Percentiles rank a stretch among this genome's conserved stretches.
These are phyloP conservation scores for Macaca mulatta DNA, from an alignment of 2,113 vertebrate genomes.

Conservation along the genomic window DNA sequence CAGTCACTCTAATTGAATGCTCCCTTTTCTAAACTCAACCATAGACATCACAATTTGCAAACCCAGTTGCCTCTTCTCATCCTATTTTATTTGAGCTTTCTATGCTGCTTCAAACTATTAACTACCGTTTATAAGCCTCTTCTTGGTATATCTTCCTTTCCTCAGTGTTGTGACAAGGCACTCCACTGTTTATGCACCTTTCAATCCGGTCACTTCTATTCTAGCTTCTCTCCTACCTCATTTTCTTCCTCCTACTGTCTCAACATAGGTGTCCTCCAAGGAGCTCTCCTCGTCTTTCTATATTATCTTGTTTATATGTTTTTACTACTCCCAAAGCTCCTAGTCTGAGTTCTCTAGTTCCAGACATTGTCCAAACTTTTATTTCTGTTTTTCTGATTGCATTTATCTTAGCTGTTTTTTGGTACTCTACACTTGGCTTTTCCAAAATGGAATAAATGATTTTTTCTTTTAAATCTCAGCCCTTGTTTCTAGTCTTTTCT, in stretches of 20 bases:
- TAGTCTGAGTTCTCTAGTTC: neutral
- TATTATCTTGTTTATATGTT: neutral
- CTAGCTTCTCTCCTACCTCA: neutral
- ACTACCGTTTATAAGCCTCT: neutral
- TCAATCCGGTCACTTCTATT: neutral
- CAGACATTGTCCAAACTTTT: neutral
- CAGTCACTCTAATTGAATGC: neutral
- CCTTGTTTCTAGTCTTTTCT: neutral
- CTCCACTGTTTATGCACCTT: neutral
- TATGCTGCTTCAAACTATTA: neutral
- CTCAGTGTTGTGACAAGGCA: neutral
- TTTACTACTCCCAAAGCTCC: neutral
- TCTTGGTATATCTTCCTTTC: neutral
- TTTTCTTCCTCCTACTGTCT: neutral
- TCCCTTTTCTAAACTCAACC: neutral
- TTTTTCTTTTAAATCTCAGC: neutral
- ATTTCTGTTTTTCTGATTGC: neutral
- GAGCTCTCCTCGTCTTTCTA: neutral
- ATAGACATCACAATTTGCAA: neutral
- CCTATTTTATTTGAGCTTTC: neutral
- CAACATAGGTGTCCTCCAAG: too few species aligned
- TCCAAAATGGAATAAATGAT: neutral
- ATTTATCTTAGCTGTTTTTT: neutral
- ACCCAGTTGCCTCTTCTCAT: neutral
- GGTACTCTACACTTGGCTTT: neutral